phyloP scores from a whole-genome alignment of 2,888 invertebrate genomes.

The Cryptosula pallasiana region DNA sequence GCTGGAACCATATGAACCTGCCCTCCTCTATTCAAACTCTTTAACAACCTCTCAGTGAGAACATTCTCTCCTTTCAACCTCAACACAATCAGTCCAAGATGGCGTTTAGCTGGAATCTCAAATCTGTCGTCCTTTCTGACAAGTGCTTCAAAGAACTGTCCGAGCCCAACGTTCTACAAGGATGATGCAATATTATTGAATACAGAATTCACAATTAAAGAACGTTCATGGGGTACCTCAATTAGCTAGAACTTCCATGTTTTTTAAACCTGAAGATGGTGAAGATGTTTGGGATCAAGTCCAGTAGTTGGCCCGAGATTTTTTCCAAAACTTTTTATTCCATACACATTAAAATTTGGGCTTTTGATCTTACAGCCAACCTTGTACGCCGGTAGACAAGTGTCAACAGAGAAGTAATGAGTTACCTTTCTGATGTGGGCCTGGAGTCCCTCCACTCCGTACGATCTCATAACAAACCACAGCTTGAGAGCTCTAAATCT shows the following conservation, averaged over 20 bases:
- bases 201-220: no score
- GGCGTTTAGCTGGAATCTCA: slow-evolving; percentile 79
- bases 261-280: no score
- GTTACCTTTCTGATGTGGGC: slow-evolving; percentile 84
- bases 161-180: slow-evolving; percentile 75
- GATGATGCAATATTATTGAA: no score
- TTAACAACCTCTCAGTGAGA: slow-evolving; percentile 76
- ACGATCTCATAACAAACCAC: slow-evolving; percentile 94
- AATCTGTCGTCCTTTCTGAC: slow-evolving; percentile 78
- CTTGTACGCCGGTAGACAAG: no score
- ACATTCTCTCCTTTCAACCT: slow-evolving; percentile 69
- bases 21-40: slow-evolving; percentile 79
- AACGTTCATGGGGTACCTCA: no score
- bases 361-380: no score
- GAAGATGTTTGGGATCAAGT: background rate
- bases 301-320: no score
- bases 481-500: slow-evolving; percentile 86
- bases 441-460: slow-evolving; percentile 83
- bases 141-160: slow-evolving; percentile 82
- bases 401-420: no score
- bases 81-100: slow-evolving; percentile 85
- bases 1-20: slow-evolving; percentile 91
- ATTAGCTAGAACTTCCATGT: no score
- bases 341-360: no score
- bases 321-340: no score